phyloP scores from a whole-genome alignment of 2,113 vertebrate species.

The Thunnus maccoyii region DNA sequence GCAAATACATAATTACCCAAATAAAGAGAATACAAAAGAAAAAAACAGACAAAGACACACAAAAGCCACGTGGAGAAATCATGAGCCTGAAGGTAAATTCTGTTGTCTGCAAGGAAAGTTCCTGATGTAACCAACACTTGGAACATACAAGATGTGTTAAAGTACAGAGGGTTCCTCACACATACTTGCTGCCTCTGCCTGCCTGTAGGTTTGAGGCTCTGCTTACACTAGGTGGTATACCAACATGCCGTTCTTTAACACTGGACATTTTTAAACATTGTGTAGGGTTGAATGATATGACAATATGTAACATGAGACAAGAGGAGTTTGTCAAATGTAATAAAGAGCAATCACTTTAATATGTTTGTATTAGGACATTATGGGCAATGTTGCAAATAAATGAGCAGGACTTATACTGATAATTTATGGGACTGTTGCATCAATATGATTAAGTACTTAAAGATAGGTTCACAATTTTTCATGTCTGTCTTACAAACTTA shows the following conservation, averaged over 20 bases:
- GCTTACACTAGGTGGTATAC: no score
- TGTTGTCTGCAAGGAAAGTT: not conserved
- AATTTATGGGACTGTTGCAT: not conserved
- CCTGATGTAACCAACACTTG: not conserved
- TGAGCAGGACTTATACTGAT: not conserved
- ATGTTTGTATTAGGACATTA: not conserved
- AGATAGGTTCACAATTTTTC: no score
- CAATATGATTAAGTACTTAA: no score
- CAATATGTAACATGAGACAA: not conserved
- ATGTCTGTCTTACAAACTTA: no score
- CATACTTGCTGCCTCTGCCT: constrained; percentile 37
- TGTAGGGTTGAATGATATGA: no score
- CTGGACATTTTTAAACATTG: no score
- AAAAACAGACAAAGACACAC: not conserved
- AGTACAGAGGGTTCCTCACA: constrained; percentile 49
- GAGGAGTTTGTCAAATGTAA: not conserved
- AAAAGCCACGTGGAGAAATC: not conserved
- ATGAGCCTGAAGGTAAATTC: not conserved
- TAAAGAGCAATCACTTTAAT: not conserved
- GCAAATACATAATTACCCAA: not conserved
- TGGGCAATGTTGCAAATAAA: not conserved
- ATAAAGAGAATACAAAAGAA: not conserved
- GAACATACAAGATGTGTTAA: constrained; percentile 48
- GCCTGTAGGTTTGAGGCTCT: not conserved
- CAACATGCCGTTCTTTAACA: no score